Evolutionary conservation across 2,113 vertebrate species (phyloP).

Genomic region (Petrocephalus zakoni): DNA sequence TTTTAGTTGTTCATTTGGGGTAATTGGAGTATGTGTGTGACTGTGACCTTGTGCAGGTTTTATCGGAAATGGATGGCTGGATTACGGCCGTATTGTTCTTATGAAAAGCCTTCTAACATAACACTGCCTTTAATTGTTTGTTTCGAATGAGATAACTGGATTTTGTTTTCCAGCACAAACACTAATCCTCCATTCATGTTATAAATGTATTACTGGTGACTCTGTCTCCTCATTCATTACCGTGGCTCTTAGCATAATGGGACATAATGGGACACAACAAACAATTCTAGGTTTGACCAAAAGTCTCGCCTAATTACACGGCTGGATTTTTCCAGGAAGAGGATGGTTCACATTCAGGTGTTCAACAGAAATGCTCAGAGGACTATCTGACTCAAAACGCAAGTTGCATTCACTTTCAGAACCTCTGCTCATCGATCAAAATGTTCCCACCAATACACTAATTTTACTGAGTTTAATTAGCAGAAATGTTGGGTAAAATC

Average conservation of each 20-base stretch:
- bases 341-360: neutral
- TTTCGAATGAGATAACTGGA: neutral
- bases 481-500: neutral
- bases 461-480: neutral
- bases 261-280: neutral
- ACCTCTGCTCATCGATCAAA: neutral
- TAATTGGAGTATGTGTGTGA: neutral
- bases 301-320: neutral
- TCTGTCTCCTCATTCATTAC: neutral
- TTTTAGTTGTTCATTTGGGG: neutral
- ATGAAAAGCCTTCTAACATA: neutral
- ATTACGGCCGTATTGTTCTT: neutral
- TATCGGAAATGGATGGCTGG: neutral
- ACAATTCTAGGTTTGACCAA: neutral
- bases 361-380: neutral
- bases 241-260: neutral
- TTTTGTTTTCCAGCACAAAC: neutral
- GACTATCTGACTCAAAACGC: neutral
- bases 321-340: neutral
- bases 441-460: neutral
- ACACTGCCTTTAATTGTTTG: neutral
- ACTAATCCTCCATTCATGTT: neutral
- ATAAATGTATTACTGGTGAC: neutral
- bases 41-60: neutral
- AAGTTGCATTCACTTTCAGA: neutral